A percentile compares a stretch with the other conserved stretches of the same genome.
phyloP scores from a whole-genome alignment of 2,797 vertebrate species.

The Hipposideros larvatus region DNA sequence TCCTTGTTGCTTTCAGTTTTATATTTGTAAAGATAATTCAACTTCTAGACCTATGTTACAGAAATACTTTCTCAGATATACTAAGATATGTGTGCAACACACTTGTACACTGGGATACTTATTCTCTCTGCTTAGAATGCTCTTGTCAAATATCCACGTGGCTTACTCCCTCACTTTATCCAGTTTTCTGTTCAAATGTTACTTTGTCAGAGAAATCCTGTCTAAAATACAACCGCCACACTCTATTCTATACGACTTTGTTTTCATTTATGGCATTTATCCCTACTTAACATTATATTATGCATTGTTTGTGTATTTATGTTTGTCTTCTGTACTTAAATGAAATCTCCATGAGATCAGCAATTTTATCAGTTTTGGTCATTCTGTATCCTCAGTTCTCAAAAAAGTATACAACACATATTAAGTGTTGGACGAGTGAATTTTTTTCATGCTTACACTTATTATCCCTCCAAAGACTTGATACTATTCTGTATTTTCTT shows the following conservation, averaged over 20 bases:
- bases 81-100: background rate
- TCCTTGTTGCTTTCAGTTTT: background rate
- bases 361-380: background rate
- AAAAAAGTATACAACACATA: background rate
- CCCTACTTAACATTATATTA: background rate
- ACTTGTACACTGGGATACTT: background rate
- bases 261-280: background rate
- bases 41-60: slow-evolving; percentile 31
- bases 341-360: background rate
- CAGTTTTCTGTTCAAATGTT: background rate
- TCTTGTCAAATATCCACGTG: background rate
- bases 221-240: background rate
- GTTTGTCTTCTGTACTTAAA: background rate
- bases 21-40: background rate
- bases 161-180: background rate
- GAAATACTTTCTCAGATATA: background rate
- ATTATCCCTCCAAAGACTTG: background rate
- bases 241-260: background rate
- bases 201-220: background rate
- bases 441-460: background rate
- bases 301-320: background rate
- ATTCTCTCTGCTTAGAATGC: background rate
- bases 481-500: background rate
- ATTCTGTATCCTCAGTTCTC: background rate
- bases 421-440: background rate